Evolutionary conservation across 2,888 invertebrate genomes (phyloP), one percentile per base, ranked within the genome.

Genomic region (Dasysyrphus albostriatus): DNA sequence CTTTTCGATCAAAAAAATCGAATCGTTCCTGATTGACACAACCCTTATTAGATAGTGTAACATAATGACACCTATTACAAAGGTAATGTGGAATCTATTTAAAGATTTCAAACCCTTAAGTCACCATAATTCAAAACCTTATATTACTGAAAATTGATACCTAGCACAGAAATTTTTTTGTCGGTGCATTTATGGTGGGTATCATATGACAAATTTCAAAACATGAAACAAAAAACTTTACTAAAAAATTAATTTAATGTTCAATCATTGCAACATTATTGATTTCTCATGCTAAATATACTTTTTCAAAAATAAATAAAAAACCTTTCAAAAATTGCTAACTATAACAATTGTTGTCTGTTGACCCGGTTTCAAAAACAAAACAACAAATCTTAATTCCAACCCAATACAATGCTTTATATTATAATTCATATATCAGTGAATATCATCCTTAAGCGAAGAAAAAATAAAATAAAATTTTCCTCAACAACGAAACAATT

Each of bases 201-300:
- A 2, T 24, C 3, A 24, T 24, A 24, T 24, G 2, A 24, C 24
- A 1, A 24, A 16, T 65, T 65, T 5, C 44, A 65, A 6, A 65
- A 42, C n/a, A 63, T 47, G 9, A 49, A 49, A 65, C 16, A 34
- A 44, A 44, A 63, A 24, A 24, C 3, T 24, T n/a, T n/a, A n/a
- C n/a, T n/a, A n/a, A n/a, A 24, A 24, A 8, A 34, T 69, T 54
- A 80, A 73, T 54, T 47, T 39, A 72, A 79, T 67, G 51, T 54
- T 78, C 16, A 78, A 59, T 74, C 74, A 74, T 84, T 84, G 80
- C 80, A 76, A 59, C 65, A 37, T 51, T 81, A 85, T 85, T 69
- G 82, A 77, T 82, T 85, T 67, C 32, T 9, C 32, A 58, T 54
- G 12, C 42, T 61, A 73, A 39, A 67, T 39, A 58, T 34, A 56